These are phyloP conservation scores for Calycopis cecrops DNA, from an alignment of 1,140 invertebrate genomes.

Conservation along the genomic window DNA sequence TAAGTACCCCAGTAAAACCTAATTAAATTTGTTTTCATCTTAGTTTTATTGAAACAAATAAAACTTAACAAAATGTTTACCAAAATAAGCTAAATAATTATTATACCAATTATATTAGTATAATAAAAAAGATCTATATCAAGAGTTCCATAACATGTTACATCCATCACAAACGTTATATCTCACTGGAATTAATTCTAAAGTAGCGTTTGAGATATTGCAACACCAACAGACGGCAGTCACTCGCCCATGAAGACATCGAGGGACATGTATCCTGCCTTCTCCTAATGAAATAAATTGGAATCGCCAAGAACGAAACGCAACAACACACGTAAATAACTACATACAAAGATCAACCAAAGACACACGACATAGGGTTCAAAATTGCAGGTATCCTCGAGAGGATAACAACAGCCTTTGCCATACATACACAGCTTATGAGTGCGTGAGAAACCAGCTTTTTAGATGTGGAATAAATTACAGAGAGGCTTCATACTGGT, in stretches of 20 bases:
- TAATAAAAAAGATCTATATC: too few species aligned
- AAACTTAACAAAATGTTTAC: too few species aligned
- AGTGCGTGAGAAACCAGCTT: constrained; percentile 40
- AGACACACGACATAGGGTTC: neutral
- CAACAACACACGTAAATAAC: constrained; percentile 17
- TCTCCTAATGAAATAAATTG: constrained; percentile 68
- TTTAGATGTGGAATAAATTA: constrained; percentile 45
- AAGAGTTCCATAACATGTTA: too few species aligned
- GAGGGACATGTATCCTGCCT: constrained; percentile 67
- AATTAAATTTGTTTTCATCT: too few species aligned
- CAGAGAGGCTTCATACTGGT: constrained; percentile 33
- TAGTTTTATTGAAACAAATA: too few species aligned
- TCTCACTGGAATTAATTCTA: too few species aligned
- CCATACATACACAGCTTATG: constrained; percentile 23
- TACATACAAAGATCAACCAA: constrained; percentile 22
- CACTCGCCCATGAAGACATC: constrained; percentile 54
- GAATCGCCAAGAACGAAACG: neutral
- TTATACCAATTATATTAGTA: too few species aligned
- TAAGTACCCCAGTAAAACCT: too few species aligned
- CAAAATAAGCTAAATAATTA: too few species aligned
- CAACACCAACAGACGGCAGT: constrained; percentile 14
- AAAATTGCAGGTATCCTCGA: constrained; percentile 6
- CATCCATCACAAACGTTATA: too few species aligned
- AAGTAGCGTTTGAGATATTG: constrained; percentile 21
- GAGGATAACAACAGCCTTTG: constrained; percentile 40